A percentile compares a stretch with the other conserved stretches of the same genome.
These are phyloP conservation scores for Conopomorpha cramerella DNA, from an alignment of 1,140 invertebrate species.

Conservation along the genomic window DNA sequence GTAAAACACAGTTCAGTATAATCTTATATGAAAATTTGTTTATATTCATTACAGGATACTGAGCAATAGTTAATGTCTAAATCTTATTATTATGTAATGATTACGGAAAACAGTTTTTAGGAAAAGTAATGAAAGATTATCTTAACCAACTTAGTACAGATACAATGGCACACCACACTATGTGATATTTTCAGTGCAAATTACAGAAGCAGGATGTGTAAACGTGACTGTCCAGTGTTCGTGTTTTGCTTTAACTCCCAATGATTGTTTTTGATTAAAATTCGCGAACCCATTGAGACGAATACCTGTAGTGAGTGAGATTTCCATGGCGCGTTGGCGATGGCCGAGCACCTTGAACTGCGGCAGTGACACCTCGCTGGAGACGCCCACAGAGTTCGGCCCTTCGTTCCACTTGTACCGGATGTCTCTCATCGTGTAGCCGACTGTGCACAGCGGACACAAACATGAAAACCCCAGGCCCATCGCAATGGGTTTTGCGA, in stretches of 20 bases:
- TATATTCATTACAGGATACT: too few species aligned
- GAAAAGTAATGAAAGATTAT: constrained; percentile 8
- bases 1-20: background rate
- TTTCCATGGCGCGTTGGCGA: constrained; percentile 87
- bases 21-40: too few species aligned
- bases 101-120: too few species aligned
- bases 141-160: constrained; percentile 11
- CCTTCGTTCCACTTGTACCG: constrained; percentile 94
- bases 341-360: constrained; percentile 93
- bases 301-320: constrained; percentile 90
- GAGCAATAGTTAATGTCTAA: too few species aligned
- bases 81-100: too few species aligned
- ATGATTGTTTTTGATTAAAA: too few species aligned
- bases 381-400: constrained; percentile 88
- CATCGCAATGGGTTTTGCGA: constrained; percentile 68
- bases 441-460: constrained; percentile 78
- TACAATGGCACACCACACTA: constrained; percentile 33
- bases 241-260: constrained; percentile 19
- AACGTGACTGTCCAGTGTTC: constrained; percentile 53
- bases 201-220: constrained; percentile 57
- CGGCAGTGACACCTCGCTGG: constrained; percentile 89
- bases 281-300: constrained; percentile 17
- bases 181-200: constrained; percentile 47
- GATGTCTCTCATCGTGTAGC: constrained; percentile 96
- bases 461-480: constrained; percentile 69